These are phyloP conservation scores for Malurus elegans DNA, from an alignment of 2,113 vertebrate genomes.

Conservation along the genomic window DNA sequence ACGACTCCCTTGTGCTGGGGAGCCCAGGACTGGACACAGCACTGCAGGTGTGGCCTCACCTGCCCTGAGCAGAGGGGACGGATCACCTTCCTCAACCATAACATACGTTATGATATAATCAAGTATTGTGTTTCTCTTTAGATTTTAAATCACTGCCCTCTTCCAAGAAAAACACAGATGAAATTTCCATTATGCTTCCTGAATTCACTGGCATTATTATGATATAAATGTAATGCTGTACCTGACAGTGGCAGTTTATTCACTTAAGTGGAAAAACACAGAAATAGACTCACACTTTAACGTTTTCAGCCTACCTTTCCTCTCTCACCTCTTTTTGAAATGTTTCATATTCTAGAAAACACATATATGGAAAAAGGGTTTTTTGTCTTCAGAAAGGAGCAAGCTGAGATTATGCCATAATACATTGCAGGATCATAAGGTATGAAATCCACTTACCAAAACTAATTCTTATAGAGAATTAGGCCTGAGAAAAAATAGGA, in stretches of 20 bases:
- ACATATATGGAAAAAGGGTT: not conserved
- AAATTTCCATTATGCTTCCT: not conserved
- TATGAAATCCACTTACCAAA: not conserved
- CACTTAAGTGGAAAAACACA: not conserved
- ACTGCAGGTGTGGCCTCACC: not conserved
- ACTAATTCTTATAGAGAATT: not conserved
- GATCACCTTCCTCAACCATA: not conserved
- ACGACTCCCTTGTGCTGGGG: too few species aligned
- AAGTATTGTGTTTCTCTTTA: not conserved
- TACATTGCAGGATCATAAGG: not conserved
- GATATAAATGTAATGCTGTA: not conserved
- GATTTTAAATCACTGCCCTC: not conserved
- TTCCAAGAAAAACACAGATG: not conserved
- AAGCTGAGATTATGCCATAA: not conserved
- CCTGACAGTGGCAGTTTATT: not conserved
- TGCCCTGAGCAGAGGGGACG: not conserved
- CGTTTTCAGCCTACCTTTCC: not conserved
- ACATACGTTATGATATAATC: not conserved
- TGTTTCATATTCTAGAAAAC: not conserved
- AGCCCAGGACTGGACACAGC: not conserved
- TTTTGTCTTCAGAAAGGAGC: not conserved
- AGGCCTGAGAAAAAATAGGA: not conserved
- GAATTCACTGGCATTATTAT: not conserved
- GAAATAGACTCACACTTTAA: not conserved
- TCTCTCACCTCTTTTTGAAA: not conserved